Percentiles rank a stretch among this genome's conserved stretches.
These are phyloP conservation scores for Oophaga pumilio DNA, from an alignment of 2,113 vertebrate genomes.

Conservation along the genomic window DNA sequence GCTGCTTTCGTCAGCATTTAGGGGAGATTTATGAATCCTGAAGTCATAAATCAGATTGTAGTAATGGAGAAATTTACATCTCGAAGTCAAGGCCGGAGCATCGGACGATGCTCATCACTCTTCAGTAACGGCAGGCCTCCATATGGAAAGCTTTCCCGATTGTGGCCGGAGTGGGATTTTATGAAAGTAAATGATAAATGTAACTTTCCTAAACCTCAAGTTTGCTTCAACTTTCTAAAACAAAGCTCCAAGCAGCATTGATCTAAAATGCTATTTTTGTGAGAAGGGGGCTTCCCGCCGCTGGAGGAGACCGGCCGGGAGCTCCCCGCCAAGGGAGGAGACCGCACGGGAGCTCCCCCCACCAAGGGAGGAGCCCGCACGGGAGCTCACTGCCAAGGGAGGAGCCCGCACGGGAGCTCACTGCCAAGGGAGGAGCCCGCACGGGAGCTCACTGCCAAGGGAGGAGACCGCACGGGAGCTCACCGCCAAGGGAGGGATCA, in stretches of 20 bases:
- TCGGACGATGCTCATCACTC: background rate
- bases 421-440: no score
- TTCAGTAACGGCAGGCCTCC: background rate
- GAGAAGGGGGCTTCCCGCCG: no score
- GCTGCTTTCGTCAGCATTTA: constrained; percentile 37
- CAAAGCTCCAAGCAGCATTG: background rate
- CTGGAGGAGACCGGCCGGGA: no score
- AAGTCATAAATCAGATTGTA: constrained; percentile 15
- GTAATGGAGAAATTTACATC: constrained; percentile 27
- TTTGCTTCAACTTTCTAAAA: background rate
- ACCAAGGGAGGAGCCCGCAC: no score
- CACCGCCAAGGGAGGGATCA: no score
- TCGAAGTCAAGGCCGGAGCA: background rate
- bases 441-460: no score
- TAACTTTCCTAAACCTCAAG: background rate
- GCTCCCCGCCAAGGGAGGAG: no score
- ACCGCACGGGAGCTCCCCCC: no score
- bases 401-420: no score
- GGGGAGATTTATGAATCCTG: constrained; percentile 16
- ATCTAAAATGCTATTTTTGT: background rate
- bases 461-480: no score
- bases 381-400: no score
- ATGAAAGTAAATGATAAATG: background rate
- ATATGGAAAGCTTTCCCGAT: background rate
- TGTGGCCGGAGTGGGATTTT: background rate